Evolutionary conservation across 2,113 vertebrate genomes (phyloP).

Genomic region (Malurus alboscapulatus): DNA sequence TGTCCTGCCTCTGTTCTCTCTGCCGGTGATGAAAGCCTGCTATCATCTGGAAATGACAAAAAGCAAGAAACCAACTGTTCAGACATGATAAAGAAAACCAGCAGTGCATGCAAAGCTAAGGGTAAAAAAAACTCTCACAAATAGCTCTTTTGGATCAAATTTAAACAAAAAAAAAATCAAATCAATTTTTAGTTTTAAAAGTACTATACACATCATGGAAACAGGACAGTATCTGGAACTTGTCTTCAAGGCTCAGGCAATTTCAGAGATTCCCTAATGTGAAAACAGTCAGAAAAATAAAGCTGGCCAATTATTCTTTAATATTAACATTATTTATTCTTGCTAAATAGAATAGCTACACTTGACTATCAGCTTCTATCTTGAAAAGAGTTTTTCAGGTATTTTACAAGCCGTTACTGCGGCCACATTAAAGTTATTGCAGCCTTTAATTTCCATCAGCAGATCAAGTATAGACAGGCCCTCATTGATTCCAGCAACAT

Average conservation of each 20-base stretch:
- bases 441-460: not conserved
- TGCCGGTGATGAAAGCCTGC: conserved; percentile 68
- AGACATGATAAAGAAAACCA: not conserved
- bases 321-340: not conserved
- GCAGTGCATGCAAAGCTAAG: not conserved
- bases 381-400: not conserved
- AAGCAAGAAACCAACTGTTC: not conserved
- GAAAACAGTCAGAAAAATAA: not conserved
- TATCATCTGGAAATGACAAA: conserved; percentile 75
- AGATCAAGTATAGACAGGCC: not conserved
- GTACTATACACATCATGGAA: not conserved
- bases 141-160: not conserved
- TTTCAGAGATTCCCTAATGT: not conserved
- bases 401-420: not conserved
- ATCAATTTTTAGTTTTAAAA: not conserved
- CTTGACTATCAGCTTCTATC: not conserved
- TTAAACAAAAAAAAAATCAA: not conserved
- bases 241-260: not conserved
- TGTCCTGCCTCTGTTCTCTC: conserved; percentile 81
- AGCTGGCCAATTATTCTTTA: not conserved
- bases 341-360: not conserved
- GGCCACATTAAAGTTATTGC: not conserved
- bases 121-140: not conserved
- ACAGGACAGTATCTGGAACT: not conserved
- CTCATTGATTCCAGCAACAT: not conserved